These are phyloP conservation scores for Pseudocheirus occidentalis DNA, from an alignment of 2,797 vertebrate genomes.

Conservation along the genomic window DNA sequence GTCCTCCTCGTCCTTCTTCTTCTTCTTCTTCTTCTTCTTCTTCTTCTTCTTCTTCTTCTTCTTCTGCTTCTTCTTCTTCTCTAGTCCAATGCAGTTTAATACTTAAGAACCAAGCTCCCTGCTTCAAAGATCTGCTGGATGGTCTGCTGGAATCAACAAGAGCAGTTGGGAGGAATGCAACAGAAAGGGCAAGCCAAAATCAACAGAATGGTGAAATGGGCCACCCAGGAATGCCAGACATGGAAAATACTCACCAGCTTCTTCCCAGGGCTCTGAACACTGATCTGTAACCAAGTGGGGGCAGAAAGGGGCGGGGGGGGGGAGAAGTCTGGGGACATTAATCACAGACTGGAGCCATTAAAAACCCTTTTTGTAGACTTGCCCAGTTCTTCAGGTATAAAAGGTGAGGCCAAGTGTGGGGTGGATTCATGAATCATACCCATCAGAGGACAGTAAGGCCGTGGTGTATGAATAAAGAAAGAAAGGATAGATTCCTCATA, in stretches of 20 bases:
- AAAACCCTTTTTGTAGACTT: background rate
- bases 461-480: background rate
- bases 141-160: background rate
- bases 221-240: conserved; percentile 1
- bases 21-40: too few species aligned
- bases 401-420: background rate
- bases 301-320: background rate
- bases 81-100: background rate
- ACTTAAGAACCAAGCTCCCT: background rate
- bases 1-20: background rate
- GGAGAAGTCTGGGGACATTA: background rate
- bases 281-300: background rate
- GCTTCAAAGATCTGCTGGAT: background rate
- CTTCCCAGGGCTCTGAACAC: background rate
- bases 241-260: conserved; percentile 3
- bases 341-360: background rate
- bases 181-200: background rate
- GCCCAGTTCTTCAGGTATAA: background rate
- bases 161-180: background rate
- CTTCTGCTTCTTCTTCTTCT: background rate
- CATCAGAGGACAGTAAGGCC: background rate
- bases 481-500: background rate
- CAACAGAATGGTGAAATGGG: background rate
- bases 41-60: too few species aligned
- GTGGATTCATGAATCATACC: background rate